Conservation (phyloP, 2,888 invertebrate species). For the Ochlodes sylvanus region DNA sequence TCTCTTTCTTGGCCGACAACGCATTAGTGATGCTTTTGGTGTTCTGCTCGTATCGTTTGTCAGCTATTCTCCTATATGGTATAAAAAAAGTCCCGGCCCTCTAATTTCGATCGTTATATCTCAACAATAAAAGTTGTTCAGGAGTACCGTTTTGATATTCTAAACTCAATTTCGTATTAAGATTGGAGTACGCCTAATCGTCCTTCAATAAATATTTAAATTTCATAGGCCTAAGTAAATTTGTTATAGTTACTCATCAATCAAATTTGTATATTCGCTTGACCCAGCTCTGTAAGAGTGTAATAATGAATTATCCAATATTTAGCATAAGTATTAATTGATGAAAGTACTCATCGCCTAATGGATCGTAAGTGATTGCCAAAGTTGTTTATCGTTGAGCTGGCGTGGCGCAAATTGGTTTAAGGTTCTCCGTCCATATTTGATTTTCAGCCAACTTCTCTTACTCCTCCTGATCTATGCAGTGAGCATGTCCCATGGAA, state of each 20-base stretch:
- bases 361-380: neutral
- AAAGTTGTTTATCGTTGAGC: neutral
- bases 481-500: too few species aligned
- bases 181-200: neutral
- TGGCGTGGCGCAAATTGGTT: neutral
- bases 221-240: conserved; percentile 8
- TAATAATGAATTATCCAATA: conserved; percentile 7
- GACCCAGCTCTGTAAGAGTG: neutral
- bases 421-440: too few species aligned
- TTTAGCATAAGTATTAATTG: conserved; percentile 2
- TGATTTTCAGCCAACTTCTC: too few species aligned
- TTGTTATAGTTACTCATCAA: conserved; percentile 9
- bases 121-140: neutral
- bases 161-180: neutral
- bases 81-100: too few species aligned
- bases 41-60: too few species aligned
- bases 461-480: too few species aligned
- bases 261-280: conserved; percentile 6
- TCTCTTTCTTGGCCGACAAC: too few species aligned
- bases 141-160: neutral
- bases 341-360: neutral
- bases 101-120: neutral
- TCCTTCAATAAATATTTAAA: conserved; percentile 7
- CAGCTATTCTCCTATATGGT: too few species aligned
- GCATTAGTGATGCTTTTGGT: too few species aligned